Percentiles rank a stretch among this genome's conserved stretches.
These are phyloP conservation scores for Galerucella calmariensis DNA, from an alignment of 2,888 invertebrate species.

Conservation along the genomic window DNA sequence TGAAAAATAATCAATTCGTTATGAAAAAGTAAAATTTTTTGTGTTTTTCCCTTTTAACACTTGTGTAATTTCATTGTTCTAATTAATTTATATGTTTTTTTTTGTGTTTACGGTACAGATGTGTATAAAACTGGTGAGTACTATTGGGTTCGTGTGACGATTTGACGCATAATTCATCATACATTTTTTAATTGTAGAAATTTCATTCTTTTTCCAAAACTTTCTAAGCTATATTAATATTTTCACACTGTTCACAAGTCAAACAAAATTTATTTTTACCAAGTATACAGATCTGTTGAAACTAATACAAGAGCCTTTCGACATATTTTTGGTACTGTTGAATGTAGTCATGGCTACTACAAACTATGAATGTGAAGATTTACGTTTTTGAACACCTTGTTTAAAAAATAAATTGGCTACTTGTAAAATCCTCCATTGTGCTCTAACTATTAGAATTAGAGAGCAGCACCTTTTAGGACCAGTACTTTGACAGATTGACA, in stretches of 20 bases:
- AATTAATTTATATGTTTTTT: conserved; percentile 58
- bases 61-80: conserved; percentile 28
- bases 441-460: no score
- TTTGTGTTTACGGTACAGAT: conserved; percentile 58
- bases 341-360: no score
- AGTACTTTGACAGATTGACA: no score
- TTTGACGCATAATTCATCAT: conserved; percentile 15
- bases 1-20: neutral
- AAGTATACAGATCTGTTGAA: no score
- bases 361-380: no score
- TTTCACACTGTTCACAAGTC: neutral
- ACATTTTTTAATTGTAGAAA: conserved; percentile 5
- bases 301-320: no score
- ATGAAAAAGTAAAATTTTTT: conserved; percentile 9
- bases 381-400: no score
- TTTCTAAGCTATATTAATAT: conserved; percentile 4
- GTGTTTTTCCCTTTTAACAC: neutral
- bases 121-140: conserved; percentile 64
- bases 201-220: neutral
- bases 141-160: conserved; percentile 28
- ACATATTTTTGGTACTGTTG: no score
- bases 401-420: no score
- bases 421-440: no score
- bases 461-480: no score
- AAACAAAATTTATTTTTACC: no score